These are phyloP conservation scores for Dicerorhinus sumatrensis DNA, from an alignment of 2,113 vertebrate genomes.

Conservation along the genomic window DNA sequence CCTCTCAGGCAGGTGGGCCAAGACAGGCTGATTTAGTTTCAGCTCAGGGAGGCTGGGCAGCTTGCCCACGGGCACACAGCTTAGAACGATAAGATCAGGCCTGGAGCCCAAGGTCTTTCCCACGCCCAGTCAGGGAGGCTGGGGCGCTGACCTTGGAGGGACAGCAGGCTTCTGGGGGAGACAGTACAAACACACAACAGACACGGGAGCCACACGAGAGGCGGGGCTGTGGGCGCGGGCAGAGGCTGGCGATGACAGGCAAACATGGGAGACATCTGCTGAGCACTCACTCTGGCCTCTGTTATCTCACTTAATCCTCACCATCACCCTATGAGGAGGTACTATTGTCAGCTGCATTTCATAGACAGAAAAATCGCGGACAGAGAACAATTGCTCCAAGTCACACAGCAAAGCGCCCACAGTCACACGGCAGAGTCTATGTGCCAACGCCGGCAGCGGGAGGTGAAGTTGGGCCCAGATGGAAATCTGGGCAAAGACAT, in stretches of 20 bases:
- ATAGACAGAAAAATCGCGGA: neutral
- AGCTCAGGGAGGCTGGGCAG: neutral
- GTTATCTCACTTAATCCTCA: neutral
- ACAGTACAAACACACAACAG: accelerated
- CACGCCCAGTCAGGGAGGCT: neutral
- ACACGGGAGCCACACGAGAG: neutral
- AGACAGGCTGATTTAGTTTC: neutral
- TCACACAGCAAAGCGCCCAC: neutral
- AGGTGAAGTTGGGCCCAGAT: neutral
- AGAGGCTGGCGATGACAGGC: neutral
- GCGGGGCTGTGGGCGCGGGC: accelerated
- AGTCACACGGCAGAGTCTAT: neutral
- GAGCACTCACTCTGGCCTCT: neutral
- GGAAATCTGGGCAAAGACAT: neutral
- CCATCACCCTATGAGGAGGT: neutral
- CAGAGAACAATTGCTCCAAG: neutral
- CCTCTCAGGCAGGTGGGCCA: neutral
- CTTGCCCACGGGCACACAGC: neutral
- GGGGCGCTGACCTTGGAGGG: neutral
- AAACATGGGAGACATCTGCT: neutral
- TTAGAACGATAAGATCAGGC: neutral
- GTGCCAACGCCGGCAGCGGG: neutral
- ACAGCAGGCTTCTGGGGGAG: neutral
- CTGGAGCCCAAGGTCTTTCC: neutral
- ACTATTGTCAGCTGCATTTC: neutral